phyloP scores from a whole-genome alignment of 2,113 vertebrate species.

The Lycaon pictus region DNA sequence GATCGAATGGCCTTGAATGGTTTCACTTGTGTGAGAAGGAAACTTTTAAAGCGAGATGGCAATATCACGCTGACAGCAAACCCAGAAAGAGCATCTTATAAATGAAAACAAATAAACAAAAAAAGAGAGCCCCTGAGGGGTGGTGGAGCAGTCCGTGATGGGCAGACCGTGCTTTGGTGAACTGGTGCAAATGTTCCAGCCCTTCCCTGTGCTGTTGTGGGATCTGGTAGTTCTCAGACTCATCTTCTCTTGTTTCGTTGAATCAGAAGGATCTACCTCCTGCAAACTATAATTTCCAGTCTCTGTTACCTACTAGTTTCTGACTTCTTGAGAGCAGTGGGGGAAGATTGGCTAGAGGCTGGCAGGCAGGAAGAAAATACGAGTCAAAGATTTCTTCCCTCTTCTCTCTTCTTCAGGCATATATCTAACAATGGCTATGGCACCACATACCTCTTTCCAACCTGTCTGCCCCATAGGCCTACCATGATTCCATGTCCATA shows the following conservation, averaged over 20 bases:
- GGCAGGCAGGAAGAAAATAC: neutral
- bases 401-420: neutral
- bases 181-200: neutral
- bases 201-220: neutral
- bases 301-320: neutral
- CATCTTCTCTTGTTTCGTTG: neutral
- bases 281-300: neutral
- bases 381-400: neutral
- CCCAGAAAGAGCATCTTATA: slow-evolving; percentile 48
- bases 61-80: neutral
- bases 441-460: neutral
- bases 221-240: neutral
- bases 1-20: slow-evolving; percentile 67
- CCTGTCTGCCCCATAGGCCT: fast-evolving
- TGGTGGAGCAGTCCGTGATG: neutral
- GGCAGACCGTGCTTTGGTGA: neutral
- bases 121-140: neutral
- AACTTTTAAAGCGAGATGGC: slow-evolving; percentile 64
- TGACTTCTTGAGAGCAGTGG: neutral
- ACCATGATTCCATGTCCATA: neutral
- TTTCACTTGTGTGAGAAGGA: slow-evolving; percentile 54
- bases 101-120: slow-evolving; percentile 72
- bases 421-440: neutral
- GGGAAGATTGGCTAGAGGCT: neutral
- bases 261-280: neutral